Base-by-base conservation (phyloP, 2,797 vertebrate genomes). In the Gastrophryne carolinensis region DNA sequence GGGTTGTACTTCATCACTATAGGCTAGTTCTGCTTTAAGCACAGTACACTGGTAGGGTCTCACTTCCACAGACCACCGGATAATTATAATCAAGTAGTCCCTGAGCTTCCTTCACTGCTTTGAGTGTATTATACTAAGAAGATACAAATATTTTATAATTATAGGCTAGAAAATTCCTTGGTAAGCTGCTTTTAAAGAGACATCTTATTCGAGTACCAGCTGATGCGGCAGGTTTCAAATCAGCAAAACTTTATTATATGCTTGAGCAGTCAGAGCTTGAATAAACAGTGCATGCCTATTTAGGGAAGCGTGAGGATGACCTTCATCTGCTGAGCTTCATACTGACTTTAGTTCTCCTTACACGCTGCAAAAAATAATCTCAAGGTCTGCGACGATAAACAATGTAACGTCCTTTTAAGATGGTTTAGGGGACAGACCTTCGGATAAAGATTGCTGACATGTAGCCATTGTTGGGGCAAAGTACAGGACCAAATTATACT, bases 241-340 rank as follows among this genome's bases (percentile, higher is more conserved):
- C 37, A 79, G 39, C 60, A 71, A 75, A 72, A 75, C 61, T 79
- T 79, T 79, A 70, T 70, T 79, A 79, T 72, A 75, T 62, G 78
- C 78, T 75, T 79, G 61, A 75, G 67, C 52, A 72, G 73, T 66
- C 60, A 44, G 61, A 60, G 63, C 34, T 34, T 50, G 53, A 44
- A 65, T 66, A 79, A 72, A 60, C 66, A 70, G 52, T 66, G 65
- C 56, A 74, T 39, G 65, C 60, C 52, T 79, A 61, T 70, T 79
- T 79, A 75, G 62, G 29, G 39, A 75, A 41, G 54, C 23, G 53
- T 47, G 54, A 10, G 57, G 26, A 41, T 78, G 75, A 78, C 75
- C 75, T 78, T 78, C 67, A 78, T 65, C 68, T 41, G 41, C 60
- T 37, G 34, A 65, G 37, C 35, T 26, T 32, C 29, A 50, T 66